Evolutionary conservation across 2,797 vertebrate genomes (phyloP).

Genomic region (Chiloscyllium punctatum): DNA sequence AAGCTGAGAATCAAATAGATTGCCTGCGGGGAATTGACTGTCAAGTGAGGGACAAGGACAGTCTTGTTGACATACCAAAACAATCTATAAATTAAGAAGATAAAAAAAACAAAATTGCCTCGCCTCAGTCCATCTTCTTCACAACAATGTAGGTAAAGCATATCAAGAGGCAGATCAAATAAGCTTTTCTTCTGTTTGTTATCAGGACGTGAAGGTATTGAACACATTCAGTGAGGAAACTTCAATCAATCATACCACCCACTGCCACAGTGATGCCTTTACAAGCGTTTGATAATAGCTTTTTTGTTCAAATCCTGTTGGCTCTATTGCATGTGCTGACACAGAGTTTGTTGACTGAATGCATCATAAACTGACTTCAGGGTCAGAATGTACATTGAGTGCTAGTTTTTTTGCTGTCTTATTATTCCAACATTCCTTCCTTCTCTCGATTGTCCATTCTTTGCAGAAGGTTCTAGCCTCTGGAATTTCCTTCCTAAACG

Average conservation of each 20-base stretch:
- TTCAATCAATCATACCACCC: slow-evolving; percentile 20
- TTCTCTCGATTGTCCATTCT: neutral
- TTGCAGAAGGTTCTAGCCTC: neutral
- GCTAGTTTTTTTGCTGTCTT: neutral
- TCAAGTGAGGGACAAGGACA: slow-evolving; percentile 8
- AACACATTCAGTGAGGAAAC: neutral
- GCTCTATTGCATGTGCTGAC: neutral
- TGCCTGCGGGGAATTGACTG: neutral
- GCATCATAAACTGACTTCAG: neutral
- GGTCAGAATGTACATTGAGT: neutral
- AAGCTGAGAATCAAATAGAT: neutral
- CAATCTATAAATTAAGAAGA: neutral
- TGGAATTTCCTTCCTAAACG: neutral
- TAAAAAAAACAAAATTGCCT: neutral
- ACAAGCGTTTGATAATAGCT: neutral
- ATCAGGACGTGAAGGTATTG: neutral
- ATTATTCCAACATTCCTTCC: neutral
- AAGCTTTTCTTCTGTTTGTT: neutral
- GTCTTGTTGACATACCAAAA: slow-evolving; percentile 1
- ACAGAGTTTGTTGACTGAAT: neutral
- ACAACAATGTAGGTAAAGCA: neutral
- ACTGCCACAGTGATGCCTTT: neutral
- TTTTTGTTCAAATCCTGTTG: neutral
- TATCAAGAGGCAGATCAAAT: neutral
- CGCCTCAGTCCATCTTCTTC: neutral